A percentile compares a stretch with the other conserved stretches of the same genome.
Conservation (phyloP, 2,113 vertebrate genomes). For the Protobothrops flavoviridis region DNA sequence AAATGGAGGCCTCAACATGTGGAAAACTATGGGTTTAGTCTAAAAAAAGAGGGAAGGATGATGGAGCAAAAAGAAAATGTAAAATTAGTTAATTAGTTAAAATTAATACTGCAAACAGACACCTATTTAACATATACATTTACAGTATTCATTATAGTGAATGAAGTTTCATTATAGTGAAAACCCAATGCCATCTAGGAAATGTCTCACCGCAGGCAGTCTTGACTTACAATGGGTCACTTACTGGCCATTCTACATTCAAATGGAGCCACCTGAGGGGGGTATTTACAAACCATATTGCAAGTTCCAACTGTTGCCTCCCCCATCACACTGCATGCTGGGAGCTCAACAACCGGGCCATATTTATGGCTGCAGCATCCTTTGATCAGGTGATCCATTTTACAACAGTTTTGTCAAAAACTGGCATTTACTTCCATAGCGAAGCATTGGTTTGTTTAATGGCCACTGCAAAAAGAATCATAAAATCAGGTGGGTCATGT, state of each 20-base stretch:
- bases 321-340: neutral
- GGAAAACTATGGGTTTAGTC: neutral
- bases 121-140: neutral
- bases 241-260: neutral
- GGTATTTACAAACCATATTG: neutral
- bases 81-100: neutral
- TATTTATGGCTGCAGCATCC: neutral
- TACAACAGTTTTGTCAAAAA: neutral
- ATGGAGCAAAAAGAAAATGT: neutral
- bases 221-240: no score
- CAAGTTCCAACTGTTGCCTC: neutral
- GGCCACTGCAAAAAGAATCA: neutral
- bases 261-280: neutral
- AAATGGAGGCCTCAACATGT: neutral
- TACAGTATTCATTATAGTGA: neutral
- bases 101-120: neutral
- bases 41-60: neutral
- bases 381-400: neutral
- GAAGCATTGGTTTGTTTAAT: neutral
- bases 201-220: neutral
- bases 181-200: neutral
- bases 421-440: neutral
- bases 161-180: neutral
- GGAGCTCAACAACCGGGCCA: neutral
- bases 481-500: neutral